phyloP scores from a whole-genome alignment of 2,888 invertebrate species.

The Pterobdella sp. region DNA sequence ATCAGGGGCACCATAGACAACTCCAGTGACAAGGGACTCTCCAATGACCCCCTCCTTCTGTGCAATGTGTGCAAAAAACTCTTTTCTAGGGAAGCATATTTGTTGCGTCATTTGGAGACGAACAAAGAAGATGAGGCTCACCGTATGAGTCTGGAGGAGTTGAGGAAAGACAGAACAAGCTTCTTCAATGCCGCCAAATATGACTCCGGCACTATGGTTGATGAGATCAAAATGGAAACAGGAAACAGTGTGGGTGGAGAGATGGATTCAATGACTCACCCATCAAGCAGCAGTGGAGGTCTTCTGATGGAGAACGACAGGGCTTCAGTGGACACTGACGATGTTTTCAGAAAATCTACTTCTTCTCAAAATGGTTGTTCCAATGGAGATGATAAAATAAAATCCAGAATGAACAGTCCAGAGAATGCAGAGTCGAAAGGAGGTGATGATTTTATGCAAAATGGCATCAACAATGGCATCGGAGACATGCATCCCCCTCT shows the following conservation, averaged over 20 bases:
- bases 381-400: constrained; percentile 19
- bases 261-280: constrained; percentile 11
- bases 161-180: constrained; percentile 24
- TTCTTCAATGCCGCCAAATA: constrained; percentile 25
- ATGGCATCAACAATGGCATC: not conserved
- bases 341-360: constrained; percentile 10
- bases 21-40: not conserved
- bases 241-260: constrained; percentile 10
- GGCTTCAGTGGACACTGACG: constrained; percentile 16
- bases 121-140: constrained; percentile 37
- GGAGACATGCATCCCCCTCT: not conserved
- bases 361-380: constrained; percentile 12
- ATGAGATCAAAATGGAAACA: constrained; percentile 13
- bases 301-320: constrained; percentile 9
- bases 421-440: not conserved
- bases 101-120: constrained; percentile 37
- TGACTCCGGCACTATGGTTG: constrained; percentile 16
- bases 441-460: constrained; percentile 3
- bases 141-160: constrained; percentile 29
- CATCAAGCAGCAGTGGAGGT: constrained; percentile 10
- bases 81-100: constrained; percentile 37
- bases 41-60: constrained; percentile 29
- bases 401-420: constrained; percentile 23
- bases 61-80: constrained; percentile 37
- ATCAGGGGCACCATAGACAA: constrained; percentile 5